Base-by-base conservation (phyloP, 1,140 invertebrate genomes). In the Lordiphosa collinella region DNA sequence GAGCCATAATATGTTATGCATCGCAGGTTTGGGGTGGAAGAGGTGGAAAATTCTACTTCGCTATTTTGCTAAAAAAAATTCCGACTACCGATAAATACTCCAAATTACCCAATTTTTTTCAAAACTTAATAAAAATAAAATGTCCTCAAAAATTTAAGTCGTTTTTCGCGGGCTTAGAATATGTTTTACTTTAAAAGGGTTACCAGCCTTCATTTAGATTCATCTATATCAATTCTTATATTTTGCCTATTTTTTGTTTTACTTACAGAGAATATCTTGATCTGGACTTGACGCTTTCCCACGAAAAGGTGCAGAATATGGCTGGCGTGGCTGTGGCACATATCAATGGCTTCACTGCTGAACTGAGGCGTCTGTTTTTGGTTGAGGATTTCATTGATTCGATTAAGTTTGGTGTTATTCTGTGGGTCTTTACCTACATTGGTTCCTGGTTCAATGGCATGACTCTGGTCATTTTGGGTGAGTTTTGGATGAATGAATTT, bases 371-470 rank as follows among this genome's bases (percentile, higher is more conserved):
- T 88, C 92, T 99, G 66, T 98, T 99, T 90, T 92, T 99, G 58
- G 96, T 99, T 75, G 98, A 99, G 90, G 97, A 99, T 90, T 91
- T 99, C 68, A 93, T 99, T 52, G 97, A 99, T 90, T 98, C 97
- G 36, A 93, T 96, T 73, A 96, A 98, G 92, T 99, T 99, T 90
- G 96, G 93, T 71, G 92, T 97, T 60, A 90, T 97, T 64, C 91
- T 99, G 79, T 99, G 97, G 97, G 94, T 94, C 80, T 92, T 99
- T 88, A 99, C 98, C 22, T 99, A 99, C 89, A 92, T 99, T 74
- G 98, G 98, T 71, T 93, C 96, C 73, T 98, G 96, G 95, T 99
- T 99, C 92, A 99, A 99, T 91, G 97, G 97, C 88, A 95, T 99
- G 93, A 98, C 97, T 69, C 92, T 99, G 72, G 93, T 99, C 85